Evolutionary conservation across 2,113 vertebrate species (phyloP).

Genomic region (Uropsilus gracilis): DNA sequence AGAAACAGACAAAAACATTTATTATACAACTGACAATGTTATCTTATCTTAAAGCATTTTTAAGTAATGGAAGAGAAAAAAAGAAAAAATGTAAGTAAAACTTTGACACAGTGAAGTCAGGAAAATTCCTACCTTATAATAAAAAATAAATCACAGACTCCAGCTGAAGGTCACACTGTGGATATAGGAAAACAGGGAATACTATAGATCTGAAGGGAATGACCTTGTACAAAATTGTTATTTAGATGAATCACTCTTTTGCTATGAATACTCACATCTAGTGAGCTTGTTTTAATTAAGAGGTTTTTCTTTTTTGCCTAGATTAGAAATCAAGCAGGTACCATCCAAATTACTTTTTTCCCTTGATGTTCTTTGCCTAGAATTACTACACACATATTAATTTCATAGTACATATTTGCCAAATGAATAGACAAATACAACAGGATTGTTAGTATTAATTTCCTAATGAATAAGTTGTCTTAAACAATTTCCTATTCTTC

Average conservation of each 20-base stretch:
- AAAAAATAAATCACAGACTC: not conserved
- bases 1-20: not conserved
- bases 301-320: not conserved
- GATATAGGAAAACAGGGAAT: not conserved
- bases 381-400: not conserved
- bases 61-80: not conserved
- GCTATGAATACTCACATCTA: not conserved
- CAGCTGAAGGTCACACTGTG: not conserved
- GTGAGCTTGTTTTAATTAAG: not conserved
- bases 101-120: not conserved
- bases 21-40: not conserved
- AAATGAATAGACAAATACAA: not conserved
- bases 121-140: not conserved
- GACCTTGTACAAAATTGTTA: not conserved
- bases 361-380: not conserved
- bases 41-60: not conserved
- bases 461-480: not conserved
- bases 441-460: not conserved
- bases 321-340: not conserved
- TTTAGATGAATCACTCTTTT: not conserved
- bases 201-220: not conserved
- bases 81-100: not conserved
- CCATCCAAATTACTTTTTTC: not conserved
- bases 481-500: not conserved
- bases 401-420: conserved; percentile 4